Conservation (phyloP, 1,140 invertebrate genomes). For the Rhyacophila brunnea region DNA sequence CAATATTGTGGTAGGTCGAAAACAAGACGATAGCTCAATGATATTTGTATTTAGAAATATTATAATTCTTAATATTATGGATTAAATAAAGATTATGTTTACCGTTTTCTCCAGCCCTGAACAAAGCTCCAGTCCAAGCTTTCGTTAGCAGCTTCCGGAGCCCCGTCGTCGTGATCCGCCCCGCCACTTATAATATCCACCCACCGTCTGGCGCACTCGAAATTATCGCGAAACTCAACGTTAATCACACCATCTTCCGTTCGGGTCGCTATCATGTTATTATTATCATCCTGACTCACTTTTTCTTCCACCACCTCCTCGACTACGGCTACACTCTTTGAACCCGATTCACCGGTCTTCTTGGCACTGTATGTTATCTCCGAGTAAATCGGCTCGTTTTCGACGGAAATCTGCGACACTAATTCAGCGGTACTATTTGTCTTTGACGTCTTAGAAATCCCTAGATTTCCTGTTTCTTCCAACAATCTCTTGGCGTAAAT, state of each 20-base stretch:
- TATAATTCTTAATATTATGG: no score
- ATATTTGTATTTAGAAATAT: no score
- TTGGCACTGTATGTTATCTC: constrained; percentile 43
- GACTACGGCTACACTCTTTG: constrained; percentile 43
- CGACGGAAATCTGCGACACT: constrained; percentile 46
- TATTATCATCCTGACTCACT: constrained; percentile 37
- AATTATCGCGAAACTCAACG: constrained; percentile 65
- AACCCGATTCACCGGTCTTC: constrained; percentile 45
- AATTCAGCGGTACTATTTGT: constrained; percentile 45
- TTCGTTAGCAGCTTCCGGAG: constrained; percentile 53
- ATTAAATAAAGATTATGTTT: constrained; percentile 16
- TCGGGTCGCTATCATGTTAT: constrained; percentile 36
- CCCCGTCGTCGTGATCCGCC: constrained; percentile 46
- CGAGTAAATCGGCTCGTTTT: constrained; percentile 49
- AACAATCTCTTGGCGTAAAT: constrained; percentile 48
- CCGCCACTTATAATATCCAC: constrained; percentile 56
- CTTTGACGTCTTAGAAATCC: constrained; percentile 41
- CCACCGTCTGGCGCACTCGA: constrained; percentile 58
- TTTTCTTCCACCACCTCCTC: constrained; percentile 37
- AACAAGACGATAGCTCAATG: no score
- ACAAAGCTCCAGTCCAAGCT: constrained; percentile 70
- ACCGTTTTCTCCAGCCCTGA: constrained; percentile 69
- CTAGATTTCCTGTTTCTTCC: constrained; percentile 44
- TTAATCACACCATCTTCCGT: constrained; percentile 60
- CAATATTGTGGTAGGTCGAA: no score